Conservation (phyloP, 2,113 vertebrate species). For the Mystacornis crossleyi region DNA sequence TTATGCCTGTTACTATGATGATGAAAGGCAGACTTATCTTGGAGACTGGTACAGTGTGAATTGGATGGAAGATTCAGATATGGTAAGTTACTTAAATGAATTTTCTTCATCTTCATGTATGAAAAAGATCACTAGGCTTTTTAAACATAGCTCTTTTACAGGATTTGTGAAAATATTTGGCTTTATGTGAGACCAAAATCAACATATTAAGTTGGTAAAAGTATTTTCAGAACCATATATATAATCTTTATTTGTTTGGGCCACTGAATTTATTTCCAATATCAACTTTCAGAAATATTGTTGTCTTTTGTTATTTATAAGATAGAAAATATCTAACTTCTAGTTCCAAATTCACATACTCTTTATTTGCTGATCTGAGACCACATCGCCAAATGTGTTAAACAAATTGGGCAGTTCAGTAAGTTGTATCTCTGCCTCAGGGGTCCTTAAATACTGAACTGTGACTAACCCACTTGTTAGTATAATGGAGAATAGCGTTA, state of each 20-base stretch:
- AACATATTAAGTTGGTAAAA: neutral
- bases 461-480: neutral
- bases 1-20: slow-evolving; percentile 95
- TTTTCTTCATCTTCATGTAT: neutral
- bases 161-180: neutral
- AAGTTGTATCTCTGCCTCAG: neutral
- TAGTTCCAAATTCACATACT: neutral
- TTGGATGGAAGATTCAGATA: slow-evolving; percentile 98
- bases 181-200: neutral
- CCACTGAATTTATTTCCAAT: neutral
- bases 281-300: neutral
- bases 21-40: slow-evolving; percentile 87
- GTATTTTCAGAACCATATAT: neutral
- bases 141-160: neutral
- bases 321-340: neutral
- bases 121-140: neutral
- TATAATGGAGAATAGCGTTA: neutral
- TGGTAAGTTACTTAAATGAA: slow-evolving; percentile 69
- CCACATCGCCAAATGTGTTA: neutral
- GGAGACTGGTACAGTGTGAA: slow-evolving; percentile 98
- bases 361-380: neutral
- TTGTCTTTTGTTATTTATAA: neutral
- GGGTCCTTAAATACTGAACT: neutral
- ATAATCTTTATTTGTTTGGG: neutral
- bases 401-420: neutral